Base-by-base conservation (phyloP, 1,140 invertebrate species). In the Calycopis cecrops region DNA sequence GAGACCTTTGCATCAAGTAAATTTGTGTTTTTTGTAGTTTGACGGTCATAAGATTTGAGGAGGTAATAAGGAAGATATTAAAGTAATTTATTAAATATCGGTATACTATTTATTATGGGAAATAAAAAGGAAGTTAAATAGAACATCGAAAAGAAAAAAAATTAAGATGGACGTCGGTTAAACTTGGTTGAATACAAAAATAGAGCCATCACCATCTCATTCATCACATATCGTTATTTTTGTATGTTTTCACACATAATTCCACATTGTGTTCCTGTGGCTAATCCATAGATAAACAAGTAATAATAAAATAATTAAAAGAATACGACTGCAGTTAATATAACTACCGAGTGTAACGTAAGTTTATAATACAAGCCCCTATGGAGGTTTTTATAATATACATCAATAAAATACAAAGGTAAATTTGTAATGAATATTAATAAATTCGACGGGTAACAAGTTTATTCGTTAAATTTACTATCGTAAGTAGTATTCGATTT, bases 381-480 rank as follows among this genome's bases (percentile, higher is more conserved):
- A 85, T 88, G 85, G 84, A 88, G 85, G 85, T 85, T 88, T 87
- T 86, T 86, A 82, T 88, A 88, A 87, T 85, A 85, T 74, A 79
- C 69, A 73, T 69, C 74, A 71, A 67, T 69, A 78, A 73, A 77
- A 79, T 76, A 80, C 71, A 79, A 84, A 86, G 76, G 79, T 85
- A 88, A 87, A 83, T 85, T 85, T 85, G 81, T 85, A 87, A 85
- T 79, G 73, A 78, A 77, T 73, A 71, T 66, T 69, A 73, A 76
- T 82, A 33, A 76, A 81, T 63, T 68, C 63, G 72, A 86, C 84
- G 87, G 79, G 76, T 87, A 87, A 88, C 83, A 77, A 67, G 75
- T 74, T 77, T 87, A 78, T 80, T 86, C 79, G 80, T 85, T 85
- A 80, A 79, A 82, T 85, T 79, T 71, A 83, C 69, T 84, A 79